Conservation (phyloP, 1,140 invertebrate species). For the Orussus abietinus region DNA sequence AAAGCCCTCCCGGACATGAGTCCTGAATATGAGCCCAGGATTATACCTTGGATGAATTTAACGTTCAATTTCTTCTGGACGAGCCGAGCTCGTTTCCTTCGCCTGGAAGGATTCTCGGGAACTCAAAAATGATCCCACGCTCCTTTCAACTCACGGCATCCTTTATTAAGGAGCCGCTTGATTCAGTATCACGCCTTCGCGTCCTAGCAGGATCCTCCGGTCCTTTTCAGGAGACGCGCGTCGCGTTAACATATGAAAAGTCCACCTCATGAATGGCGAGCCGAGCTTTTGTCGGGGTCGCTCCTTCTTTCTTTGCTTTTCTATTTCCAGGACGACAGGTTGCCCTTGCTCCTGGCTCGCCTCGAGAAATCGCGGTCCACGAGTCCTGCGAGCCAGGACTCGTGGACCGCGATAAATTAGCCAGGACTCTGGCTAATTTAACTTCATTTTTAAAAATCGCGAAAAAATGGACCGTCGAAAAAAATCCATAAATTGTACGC, state of each 20-base stretch:
- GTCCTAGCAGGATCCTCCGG: slow-evolving; percentile 25
- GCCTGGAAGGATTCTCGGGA: slow-evolving; percentile 12
- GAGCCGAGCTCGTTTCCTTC: slow-evolving; percentile 1
- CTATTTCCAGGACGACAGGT: slow-evolving; percentile 26
- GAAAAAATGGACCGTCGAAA: too few relatives aligned
- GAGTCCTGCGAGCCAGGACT: too few relatives aligned
- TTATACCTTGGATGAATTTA: too few relatives aligned
- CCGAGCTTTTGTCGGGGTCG: slow-evolving; percentile 30
- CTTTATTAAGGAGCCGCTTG: slow-evolving; percentile 37
- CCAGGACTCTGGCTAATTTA: too few relatives aligned
- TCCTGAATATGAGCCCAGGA: too few relatives aligned
- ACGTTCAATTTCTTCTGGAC: background rate
- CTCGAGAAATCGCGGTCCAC: too few relatives aligned
- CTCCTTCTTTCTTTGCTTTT: slow-evolving; percentile 24
- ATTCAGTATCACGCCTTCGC: slow-evolving; percentile 40
- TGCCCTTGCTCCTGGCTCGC: too few relatives aligned
- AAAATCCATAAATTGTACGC: too few relatives aligned
- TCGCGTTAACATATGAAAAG: slow-evolving; percentile 18
- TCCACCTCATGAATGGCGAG: slow-evolving; percentile 24
- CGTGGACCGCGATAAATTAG: too few relatives aligned
- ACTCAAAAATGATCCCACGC: slow-evolving; percentile 34
- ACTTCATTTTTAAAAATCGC: too few relatives aligned
- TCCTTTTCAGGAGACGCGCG: slow-evolving; percentile 25
- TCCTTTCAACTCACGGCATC: slow-evolving; percentile 34
- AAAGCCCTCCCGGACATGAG: too few relatives aligned